Base-by-base conservation (phyloP, 2,113 vertebrate species). In the Heterotilapia buettikoferi region DNA sequence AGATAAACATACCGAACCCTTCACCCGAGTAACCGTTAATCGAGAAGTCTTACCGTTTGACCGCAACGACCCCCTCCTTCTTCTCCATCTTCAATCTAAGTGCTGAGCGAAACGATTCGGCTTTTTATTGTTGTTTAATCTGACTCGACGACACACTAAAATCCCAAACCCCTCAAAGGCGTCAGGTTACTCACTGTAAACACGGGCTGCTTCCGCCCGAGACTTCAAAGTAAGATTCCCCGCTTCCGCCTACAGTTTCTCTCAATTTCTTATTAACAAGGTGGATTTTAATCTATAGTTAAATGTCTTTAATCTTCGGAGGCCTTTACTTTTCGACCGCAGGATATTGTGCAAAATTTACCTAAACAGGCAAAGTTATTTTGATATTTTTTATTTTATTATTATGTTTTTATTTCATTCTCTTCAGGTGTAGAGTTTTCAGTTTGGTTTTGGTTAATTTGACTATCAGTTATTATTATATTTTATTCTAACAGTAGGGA, bases 51-150 rank as follows among this genome's bases (percentile, higher is more conserved):
- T 9, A 93, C 92, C 91, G 82, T 87, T 80, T 90, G n/a, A 82
- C 82, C 9, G 36, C 1, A 13, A 21, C 50, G 1, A 7, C 12
- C 43, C 52, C 82, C 14, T 61, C 80, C 11, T 82, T 76, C 50
- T 85, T 73, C 63, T 91, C 82, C 92, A 93, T 93, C 71, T 83
- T 80, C 19, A 31, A 29, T 19, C 40, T 66, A 19, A 7, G 9
- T 19, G 4, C 86, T 2, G 45, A 80, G 18, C n/a, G 18, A 78
- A 6, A 19, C 14, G 26, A 9, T 1, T 50, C 61, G 1, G 10
- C 33, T 16, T 45, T 7, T 24, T 71, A 19, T 31, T 68, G 1
- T n/a, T 63, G 47, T 68, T 84, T 83, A 16, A 31, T 16, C 31
- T 11, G 18, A 43, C 11, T 7, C n/a, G 54, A 38, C 50, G 18